Evolutionary conservation across 2,888 invertebrate genomes (phyloP), one percentile per base, ranked within the genome.

Genomic region (Erpobdella octoculata): DNA sequence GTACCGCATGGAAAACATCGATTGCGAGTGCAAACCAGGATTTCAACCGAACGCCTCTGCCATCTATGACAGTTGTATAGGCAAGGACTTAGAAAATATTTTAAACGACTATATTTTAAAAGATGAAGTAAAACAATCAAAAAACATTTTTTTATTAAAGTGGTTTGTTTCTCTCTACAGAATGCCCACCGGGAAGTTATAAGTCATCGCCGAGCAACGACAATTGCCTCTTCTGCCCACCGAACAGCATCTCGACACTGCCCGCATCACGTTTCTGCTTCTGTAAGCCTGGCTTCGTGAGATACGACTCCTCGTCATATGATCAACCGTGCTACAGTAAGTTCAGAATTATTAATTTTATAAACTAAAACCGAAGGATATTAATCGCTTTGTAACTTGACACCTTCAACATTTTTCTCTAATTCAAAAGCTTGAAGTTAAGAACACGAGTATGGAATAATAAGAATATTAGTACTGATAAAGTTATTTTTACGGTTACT

Each of bases 21-120:
- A 35, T 1, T 69, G 69, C 36, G 35, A 48, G 18, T 69, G 69
- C 58, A 35, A 53, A 8, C n/a, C 69, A 35, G 69, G 69, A n/a
- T 69, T 58, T 33, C 33, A 35, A 31, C 58, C 69, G n/a, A 69
- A 69, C 36, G 9, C 21, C 5, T 37, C 28, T 8, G 41, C 21
- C 21, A 2, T 15, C 21, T 18, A 33, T 2, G 46, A 58, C 69
- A 38, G 58, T 31, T 69, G 69, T 37, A 58, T 58, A 28, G 69
- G 69, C 35, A 28, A 53, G 53, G 21, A 25, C 28, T 41, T 12
- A 18, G 28, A 12, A 53, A 48, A 25, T 5, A 48, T 48, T 18
- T 48, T 48, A 9, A 48, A 48, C 25, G 48, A 41, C 25, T 48
- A 25, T 4, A 25, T 15, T 25, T 12, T 53, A 1, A 8, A 18